phyloP scores from a whole-genome alignment of 2,797 vertebrate species.

The Xerus rutilus region DNA sequence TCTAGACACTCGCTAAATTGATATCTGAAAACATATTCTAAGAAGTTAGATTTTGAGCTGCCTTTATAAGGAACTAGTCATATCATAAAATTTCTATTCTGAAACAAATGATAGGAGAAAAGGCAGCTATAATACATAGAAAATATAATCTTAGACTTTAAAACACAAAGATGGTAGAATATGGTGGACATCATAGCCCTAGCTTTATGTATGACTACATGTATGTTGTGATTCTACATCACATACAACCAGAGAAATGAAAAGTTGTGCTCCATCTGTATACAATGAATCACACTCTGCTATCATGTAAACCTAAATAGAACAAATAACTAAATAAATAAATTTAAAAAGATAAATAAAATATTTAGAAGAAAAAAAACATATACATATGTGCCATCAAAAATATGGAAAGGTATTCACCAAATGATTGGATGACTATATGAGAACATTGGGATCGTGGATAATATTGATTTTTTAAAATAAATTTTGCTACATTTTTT shows the following conservation, averaged over 20 bases:
- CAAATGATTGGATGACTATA: constrained; percentile 43
- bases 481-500: background rate
- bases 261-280: no score
- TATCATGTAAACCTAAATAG: no score
- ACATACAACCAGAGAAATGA: no score
- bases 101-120: background rate
- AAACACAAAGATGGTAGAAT: no score
- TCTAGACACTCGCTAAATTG: background rate
- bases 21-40: constrained; percentile 4
- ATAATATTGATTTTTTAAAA: background rate
- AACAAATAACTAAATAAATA: no score
- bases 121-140: background rate
- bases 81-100: background rate
- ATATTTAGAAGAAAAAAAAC: background rate
- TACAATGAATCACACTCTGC: no score
- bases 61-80: constrained; percentile 30
- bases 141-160: constrained; percentile 5
- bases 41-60: background rate
- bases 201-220: no score
- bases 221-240: no score
- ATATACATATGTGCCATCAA: background rate
- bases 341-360: no score
- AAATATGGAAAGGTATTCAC: background rate
- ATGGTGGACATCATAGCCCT: no score
- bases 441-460: background rate